A percentile compares a stretch with the other conserved stretches of the same genome.
Evolutionary conservation across 2,113 vertebrate genomes (phyloP).

Genomic region (Falco punctatus): DNA sequence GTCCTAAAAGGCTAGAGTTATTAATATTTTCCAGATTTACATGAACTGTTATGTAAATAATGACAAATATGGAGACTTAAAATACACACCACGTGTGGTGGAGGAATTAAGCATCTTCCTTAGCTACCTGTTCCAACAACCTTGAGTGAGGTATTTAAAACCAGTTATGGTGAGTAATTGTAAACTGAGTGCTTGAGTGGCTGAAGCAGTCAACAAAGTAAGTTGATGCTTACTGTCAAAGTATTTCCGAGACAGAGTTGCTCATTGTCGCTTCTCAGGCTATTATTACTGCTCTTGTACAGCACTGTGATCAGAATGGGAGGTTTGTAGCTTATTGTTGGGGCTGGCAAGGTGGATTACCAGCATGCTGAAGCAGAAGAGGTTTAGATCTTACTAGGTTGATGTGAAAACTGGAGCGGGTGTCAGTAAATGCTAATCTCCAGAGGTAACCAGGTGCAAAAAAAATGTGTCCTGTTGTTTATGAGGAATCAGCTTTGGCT

Average conservation of each 20-base stretch:
- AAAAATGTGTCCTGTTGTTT: background rate
- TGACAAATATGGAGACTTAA: background rate
- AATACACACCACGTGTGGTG: background rate
- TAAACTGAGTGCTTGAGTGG: background rate
- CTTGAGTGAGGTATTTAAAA: background rate
- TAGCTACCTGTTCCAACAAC: background rate
- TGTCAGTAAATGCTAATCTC: background rate
- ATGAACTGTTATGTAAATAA: background rate
- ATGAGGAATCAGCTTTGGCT: background rate
- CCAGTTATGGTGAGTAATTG: background rate
- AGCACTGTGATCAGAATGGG: background rate
- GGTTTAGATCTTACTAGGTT: background rate
- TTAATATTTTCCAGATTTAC: slow-evolving; percentile 6
- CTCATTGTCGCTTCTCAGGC: background rate
- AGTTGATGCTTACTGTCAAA: background rate
- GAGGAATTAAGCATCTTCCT: background rate
- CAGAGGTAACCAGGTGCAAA: background rate
- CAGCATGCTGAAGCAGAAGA: background rate
- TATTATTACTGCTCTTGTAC: background rate
- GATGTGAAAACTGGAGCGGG: background rate
- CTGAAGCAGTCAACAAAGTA: background rate
- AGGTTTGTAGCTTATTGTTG: background rate
- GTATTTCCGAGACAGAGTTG: background rate
- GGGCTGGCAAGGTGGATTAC: background rate
- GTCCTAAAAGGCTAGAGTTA: background rate